Evolutionary conservation across 2,888 invertebrate species (phyloP).

Genomic region (Enoplolaimus lenunculus): DNA sequence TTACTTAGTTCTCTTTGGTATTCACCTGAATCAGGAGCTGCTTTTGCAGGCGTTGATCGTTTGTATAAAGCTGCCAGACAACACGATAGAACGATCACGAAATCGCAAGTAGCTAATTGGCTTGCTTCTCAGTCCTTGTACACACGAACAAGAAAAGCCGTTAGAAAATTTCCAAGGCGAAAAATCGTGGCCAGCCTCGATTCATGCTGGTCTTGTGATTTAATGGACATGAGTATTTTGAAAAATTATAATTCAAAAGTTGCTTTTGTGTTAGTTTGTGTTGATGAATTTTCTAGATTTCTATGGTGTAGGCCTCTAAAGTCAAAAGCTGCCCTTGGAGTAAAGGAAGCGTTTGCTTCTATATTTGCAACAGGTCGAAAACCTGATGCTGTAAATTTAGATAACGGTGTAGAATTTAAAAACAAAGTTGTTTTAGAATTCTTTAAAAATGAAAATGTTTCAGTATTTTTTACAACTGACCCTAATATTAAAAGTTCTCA

Average conservation of each 20-base stretch:
- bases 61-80: not conserved
- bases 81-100: not conserved
- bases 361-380: constrained; percentile 3
- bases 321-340: not conserved
- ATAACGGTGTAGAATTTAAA: not conserved
- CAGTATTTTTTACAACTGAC: not conserved
- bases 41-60: not conserved
- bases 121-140: too few species aligned
- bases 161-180: not conserved
- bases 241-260: not conserved
- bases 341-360: not conserved
- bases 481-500: not conserved
- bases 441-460: not conserved
- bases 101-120: too few species aligned
- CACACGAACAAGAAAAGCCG: too few species aligned
- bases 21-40: not conserved
- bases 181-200: not conserved
- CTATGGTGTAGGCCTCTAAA: not conserved
- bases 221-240: not conserved
- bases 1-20: not conserved
- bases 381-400: not conserved
- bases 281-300: constrained; percentile 9
- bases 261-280: not conserved
- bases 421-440: not conserved
- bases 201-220: not conserved